Evolutionary conservation across 2,888 invertebrate species (phyloP).

Genomic region (Aromia moschata): DNA sequence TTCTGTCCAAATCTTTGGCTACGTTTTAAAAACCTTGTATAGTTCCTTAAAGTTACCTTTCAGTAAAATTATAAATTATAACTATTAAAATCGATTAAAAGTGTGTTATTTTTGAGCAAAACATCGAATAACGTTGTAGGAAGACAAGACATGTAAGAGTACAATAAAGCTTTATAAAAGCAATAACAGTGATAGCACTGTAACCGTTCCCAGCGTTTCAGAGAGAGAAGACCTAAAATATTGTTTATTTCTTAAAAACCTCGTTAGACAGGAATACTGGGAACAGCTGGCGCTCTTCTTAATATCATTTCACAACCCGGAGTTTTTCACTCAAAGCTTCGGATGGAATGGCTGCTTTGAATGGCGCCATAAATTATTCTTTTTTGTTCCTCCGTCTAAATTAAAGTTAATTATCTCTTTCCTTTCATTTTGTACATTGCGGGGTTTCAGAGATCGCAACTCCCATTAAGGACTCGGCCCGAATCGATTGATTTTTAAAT

Average conservation of each 20-base stretch:
- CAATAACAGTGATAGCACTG: too few relatives aligned
- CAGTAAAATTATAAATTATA: too few relatives aligned
- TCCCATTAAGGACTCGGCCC: conserved; percentile 11
- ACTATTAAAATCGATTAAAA: too few relatives aligned
- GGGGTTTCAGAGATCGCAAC: conserved; percentile 5
- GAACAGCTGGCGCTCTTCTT: conserved; percentile 11
- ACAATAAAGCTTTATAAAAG: too few relatives aligned
- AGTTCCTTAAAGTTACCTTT: too few relatives aligned
- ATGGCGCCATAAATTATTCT: conserved; percentile 18
- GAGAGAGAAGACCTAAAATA: conserved; percentile 1
- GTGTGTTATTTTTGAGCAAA: too few relatives aligned
- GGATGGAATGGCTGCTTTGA: conserved; percentile 7
- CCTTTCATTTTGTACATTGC: conserved; percentile 22
- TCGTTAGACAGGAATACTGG: conserved; percentile 12
- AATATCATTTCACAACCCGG: conserved; percentile 7
- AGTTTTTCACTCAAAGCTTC: conserved; percentile 12
- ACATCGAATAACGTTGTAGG: too few relatives aligned
- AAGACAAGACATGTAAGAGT: too few relatives aligned
- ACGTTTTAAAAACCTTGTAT: too few relatives aligned
- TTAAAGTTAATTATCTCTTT: conserved; percentile 25
- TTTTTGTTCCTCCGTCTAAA: conserved; percentile 4
- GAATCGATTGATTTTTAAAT: conserved; percentile 17
- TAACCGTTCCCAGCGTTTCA: too few relatives aligned
- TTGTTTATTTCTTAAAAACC: conserved; percentile 9
- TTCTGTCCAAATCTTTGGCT: too few relatives aligned